Conservation (phyloP, 2,797 vertebrate genomes). For the Trachurus trachurus region DNA sequence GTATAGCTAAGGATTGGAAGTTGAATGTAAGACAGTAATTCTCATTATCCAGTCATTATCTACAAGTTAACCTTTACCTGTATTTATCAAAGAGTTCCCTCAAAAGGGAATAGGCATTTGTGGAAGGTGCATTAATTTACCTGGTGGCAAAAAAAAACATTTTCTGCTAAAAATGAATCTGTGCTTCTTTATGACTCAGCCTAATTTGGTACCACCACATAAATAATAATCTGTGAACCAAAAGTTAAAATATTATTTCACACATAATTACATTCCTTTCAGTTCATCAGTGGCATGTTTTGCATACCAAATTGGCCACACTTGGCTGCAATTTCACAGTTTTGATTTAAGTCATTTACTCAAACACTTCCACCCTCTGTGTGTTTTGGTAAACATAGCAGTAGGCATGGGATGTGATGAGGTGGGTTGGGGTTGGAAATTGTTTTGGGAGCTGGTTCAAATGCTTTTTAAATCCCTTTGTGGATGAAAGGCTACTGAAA, state of each 20-base stretch:
- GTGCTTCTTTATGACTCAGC: slow-evolving; percentile 45
- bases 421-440: neutral
- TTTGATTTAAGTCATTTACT: slow-evolving; percentile 61
- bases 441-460: slow-evolving; percentile 18
- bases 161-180: slow-evolving; percentile 60
- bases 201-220: slow-evolving; percentile 63
- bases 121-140: slow-evolving; percentile 63
- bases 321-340: slow-evolving; percentile 57
- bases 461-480: slow-evolving; percentile 7
- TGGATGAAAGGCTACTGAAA: slow-evolving; percentile 19
- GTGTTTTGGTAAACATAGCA: slow-evolving; percentile 49
- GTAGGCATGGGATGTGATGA: slow-evolving; percentile 14
- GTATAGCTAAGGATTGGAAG: slow-evolving; percentile 20
- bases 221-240: slow-evolving; percentile 65
- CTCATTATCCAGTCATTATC: slow-evolving; percentile 37
- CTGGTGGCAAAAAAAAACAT: slow-evolving; percentile 51
- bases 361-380: slow-evolving; percentile 30
- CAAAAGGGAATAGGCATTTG: slow-evolving; percentile 35
- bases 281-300: slow-evolving; percentile 65
- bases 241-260: slow-evolving; percentile 75
- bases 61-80: slow-evolving; percentile 52
- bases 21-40: slow-evolving; percentile 36
- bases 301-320: slow-evolving; percentile 58
- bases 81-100: slow-evolving; percentile 40
- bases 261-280: slow-evolving; percentile 65